Evolutionary conservation across 1,140 invertebrate species (phyloP).

Genomic region (Drosophila ironensis): DNA sequence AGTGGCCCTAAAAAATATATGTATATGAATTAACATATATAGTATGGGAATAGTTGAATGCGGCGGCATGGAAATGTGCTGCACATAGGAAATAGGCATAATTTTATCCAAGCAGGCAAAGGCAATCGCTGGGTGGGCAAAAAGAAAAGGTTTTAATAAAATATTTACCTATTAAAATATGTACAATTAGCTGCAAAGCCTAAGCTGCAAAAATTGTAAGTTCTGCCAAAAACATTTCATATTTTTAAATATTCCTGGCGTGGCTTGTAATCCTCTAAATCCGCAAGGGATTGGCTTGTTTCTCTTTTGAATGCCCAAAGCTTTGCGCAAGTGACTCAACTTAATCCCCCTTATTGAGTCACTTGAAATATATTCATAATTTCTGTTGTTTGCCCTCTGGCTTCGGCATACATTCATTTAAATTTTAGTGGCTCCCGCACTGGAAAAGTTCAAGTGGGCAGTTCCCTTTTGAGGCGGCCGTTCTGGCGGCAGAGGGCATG

Average conservation of each 20-base stretch:
- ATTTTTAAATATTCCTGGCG: no score
- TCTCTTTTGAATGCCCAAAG: no score
- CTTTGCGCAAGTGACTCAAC: slow-evolving; percentile 8
- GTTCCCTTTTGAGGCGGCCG: slow-evolving; percentile 42
- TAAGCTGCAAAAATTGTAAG: no score
- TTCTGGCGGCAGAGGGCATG: slow-evolving; percentile 39
- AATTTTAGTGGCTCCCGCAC: slow-evolving; percentile 13
- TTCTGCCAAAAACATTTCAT: no score
- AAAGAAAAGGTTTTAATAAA: no score
- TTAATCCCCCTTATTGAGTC: slow-evolving; percentile 32
- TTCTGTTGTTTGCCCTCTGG: slow-evolving; percentile 21
- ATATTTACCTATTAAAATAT: no score
- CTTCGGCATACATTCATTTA: slow-evolving; percentile 28
- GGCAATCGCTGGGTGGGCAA: not conserved
- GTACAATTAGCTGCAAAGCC: no score
- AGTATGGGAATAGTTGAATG: not conserved
- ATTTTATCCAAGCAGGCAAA: slow-evolving; percentile 18
- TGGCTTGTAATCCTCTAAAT: no score
- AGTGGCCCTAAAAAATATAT: slow-evolving; percentile 51
- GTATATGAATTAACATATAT: slow-evolving; percentile 30
- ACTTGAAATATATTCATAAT: slow-evolving; percentile 31
- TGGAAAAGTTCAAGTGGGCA: slow-evolving; percentile 59
- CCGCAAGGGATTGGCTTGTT: no score
- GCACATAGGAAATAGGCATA: slow-evolving; percentile 34
- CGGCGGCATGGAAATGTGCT: slow-evolving; percentile 7